Conservation (phyloP, 1,140 invertebrate species). For the Sesamia nonagrioides region DNA sequence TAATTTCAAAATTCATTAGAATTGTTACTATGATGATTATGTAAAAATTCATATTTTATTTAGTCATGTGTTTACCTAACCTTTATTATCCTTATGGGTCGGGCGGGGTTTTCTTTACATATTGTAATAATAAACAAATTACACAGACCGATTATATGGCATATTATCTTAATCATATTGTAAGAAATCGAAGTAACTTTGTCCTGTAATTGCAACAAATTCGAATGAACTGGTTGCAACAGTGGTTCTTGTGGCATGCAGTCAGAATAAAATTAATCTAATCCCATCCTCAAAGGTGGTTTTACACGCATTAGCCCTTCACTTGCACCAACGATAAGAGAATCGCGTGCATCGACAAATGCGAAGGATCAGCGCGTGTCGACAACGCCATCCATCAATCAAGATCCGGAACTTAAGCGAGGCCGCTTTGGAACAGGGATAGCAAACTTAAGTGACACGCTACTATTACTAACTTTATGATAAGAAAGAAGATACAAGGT, state of each 20-base stretch:
- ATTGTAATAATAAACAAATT: neutral
- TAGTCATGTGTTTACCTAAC: no score
- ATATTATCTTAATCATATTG: neutral
- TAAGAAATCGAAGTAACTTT: neutral
- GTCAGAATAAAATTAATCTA: neutral
- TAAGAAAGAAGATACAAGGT: neutral
- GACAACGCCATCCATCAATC: conserved; percentile 70
- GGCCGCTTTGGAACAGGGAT: conserved; percentile 40
- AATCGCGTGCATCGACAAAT: conserved; percentile 59
- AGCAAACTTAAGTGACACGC: conserved; percentile 21
- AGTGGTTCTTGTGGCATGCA: neutral
- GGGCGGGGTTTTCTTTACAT: no score
- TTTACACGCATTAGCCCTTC: conserved; percentile 25
- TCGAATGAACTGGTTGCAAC: neutral
- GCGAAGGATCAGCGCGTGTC: conserved; percentile 56
- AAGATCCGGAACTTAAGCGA: conserved; percentile 74
- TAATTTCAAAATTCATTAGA: no score
- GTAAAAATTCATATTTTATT: no score
- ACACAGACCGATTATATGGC: neutral
- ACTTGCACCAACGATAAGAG: conserved; percentile 41
- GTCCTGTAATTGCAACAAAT: neutral
- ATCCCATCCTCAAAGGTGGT: neutral
- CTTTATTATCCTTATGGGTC: no score
- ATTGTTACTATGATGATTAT: no score
- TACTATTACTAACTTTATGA: conserved; percentile 10